These are phyloP conservation scores for Neoitamus cyanurus DNA, from an alignment of 2,888 invertebrate genomes.

Conservation along the genomic window DNA sequence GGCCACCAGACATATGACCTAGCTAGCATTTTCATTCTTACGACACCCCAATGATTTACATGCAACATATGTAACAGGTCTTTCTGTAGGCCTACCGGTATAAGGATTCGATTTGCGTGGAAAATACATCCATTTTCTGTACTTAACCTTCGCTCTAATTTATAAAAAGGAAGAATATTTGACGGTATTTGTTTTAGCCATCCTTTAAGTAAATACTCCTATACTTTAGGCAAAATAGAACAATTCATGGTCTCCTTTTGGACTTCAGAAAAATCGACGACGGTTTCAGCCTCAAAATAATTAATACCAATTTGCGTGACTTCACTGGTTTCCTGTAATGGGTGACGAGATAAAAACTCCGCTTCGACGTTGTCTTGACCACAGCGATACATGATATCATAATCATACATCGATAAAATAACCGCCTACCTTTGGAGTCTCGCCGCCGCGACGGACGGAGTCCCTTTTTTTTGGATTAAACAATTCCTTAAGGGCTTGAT, in stretches of 20 bases:
- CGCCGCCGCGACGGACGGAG: constrained; percentile 25
- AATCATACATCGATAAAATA: neutral
- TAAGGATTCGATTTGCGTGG: constrained; percentile 51
- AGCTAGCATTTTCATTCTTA: constrained; percentile 57
- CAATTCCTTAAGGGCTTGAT: constrained; percentile 53
- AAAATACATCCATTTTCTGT: constrained; percentile 45
- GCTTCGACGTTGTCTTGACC: neutral
- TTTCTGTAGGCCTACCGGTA: constrained; percentile 49
- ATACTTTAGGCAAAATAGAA: constrained; percentile 42
- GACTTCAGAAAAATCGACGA: constrained; percentile 51
- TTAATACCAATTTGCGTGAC: neutral
- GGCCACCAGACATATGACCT: constrained; percentile 58
- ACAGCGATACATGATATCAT: neutral
- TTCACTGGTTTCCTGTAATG: constrained; percentile 10
- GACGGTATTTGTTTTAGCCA: neutral
- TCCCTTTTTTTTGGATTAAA: constrained; percentile 50
- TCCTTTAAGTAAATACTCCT: constrained; percentile 44
- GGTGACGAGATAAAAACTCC: neutral
- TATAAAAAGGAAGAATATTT: neutral
- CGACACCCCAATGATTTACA: constrained; percentile 56
- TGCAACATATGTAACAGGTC: constrained; percentile 54
- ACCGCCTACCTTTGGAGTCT: neutral
- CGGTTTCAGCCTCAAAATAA: constrained; percentile 58
- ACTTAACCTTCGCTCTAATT: neutral
- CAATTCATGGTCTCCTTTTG: no score